Evolutionary conservation across 2,113 vertebrate species (phyloP), one percentile per base, ranked within the genome.

Genomic region (Mus pahari): DNA sequence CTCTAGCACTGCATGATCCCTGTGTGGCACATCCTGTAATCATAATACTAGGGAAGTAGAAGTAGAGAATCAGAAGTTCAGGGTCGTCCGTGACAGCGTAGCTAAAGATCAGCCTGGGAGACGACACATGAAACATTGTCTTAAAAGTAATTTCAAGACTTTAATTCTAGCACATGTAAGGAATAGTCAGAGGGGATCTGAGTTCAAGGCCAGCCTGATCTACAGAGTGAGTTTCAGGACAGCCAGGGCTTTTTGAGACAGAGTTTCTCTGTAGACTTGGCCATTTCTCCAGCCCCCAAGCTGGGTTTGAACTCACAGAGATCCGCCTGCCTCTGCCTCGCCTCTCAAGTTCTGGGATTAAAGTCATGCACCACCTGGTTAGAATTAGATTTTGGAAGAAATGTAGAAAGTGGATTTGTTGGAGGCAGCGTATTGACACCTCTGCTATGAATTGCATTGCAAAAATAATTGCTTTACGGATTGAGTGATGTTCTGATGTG

Each of bases 301-400:
- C 24, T 62, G n/a, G 14, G 58, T 42, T 55, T 39, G 28, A 17
- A 42, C 81, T 62, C 81, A 31, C 19, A 55, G 55, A 55, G 55
- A 42, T 83, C 81, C 26, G 14, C 55, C 7, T 62, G 13, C 58
- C n/a, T 83, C 58, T 83, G 24, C 28, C 58, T 84, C 39, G 24
- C 28, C 58, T 84, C 39, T 10, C n/a, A 17, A 84, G 4, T 48
- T 48, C 48, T 48, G 48, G 48, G 48, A 48, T 48, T 48, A 48
- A 48, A 48, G 48, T 48, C 48, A 48, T 48, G 48, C 48, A 48
- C 48, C 48, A 48, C 48, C 48, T 48, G 48, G 48, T 48, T 48
- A 60, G 55, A 83, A 39, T 79, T 83, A n/a, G 19, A 33, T 79
- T 91, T 84, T 95, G 88, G 53, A 50, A 88, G 81, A 91, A 95